phyloP scores from a whole-genome alignment of 2,888 invertebrate species.

The Harpagoxenus sublaevis region DNA sequence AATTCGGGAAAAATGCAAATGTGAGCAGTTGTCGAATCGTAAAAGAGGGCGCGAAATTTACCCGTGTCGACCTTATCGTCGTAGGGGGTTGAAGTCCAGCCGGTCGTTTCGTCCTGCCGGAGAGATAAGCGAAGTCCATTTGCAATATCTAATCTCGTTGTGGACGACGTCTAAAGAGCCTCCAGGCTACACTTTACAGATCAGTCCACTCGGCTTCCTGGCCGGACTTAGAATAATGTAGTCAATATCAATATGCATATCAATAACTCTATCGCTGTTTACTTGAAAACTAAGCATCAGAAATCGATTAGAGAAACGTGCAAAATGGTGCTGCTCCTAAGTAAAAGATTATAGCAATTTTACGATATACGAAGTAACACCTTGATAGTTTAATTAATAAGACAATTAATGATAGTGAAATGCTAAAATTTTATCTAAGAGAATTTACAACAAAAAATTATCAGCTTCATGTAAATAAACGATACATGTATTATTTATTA shows the following conservation, averaged over 20 bases:
- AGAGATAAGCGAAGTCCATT: conserved; percentile 79
- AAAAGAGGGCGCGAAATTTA: conserved; percentile 71
- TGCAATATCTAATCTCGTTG: conserved; percentile 81
- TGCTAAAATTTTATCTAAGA: not conserved
- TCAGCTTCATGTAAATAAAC: not conserved
- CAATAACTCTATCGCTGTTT: not conserved
- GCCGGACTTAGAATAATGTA: conserved; percentile 14
- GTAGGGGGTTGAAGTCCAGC: conserved; percentile 63
- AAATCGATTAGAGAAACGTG: not conserved
- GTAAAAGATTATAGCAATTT: not conserved
- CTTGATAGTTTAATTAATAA: not conserved
- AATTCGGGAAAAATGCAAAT: conserved; percentile 76
- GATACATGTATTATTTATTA: not conserved
- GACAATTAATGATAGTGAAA: too few species aligned
- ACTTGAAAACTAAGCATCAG: not conserved
- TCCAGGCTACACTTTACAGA: conserved; percentile 59
- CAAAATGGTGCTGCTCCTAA: not conserved
- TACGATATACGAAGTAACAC: not conserved
- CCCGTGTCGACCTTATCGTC: conserved; percentile 65
- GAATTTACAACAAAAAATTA: not conserved
- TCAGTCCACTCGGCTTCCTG: conserved; percentile 35
- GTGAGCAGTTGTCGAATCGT: conserved; percentile 70
- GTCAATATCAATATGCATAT: not conserved
- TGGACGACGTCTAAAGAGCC: conserved; percentile 67
- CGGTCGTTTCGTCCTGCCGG: conserved; percentile 59